These are phyloP conservation scores for Zosterops pallidus DNA, from an alignment of 2,113 vertebrate species.

Conservation along the genomic window DNA sequence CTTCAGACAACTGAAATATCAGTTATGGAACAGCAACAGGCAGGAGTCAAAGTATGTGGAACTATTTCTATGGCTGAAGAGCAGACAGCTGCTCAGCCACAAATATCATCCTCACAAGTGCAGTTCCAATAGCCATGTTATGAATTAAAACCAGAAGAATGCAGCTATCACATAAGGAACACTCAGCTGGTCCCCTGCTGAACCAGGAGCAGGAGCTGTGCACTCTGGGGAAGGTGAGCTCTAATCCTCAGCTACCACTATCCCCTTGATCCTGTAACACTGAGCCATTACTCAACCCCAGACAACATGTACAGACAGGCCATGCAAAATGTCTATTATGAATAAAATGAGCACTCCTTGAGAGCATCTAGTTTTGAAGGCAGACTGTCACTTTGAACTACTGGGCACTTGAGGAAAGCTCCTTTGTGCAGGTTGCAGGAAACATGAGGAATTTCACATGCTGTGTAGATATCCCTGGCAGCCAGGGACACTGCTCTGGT, in stretches of 20 bases:
- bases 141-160: not conserved
- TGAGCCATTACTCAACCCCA: not conserved
- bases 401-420: not conserved
- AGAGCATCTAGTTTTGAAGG: not conserved
- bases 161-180: not conserved
- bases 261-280: not conserved
- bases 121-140: not conserved
- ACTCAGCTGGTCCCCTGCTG: not conserved
- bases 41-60: not conserved
- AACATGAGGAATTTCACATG: not conserved
- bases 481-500: not conserved
- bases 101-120: not conserved
- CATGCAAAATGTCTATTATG: not conserved
- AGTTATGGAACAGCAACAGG: not conserved
- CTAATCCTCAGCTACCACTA: not conserved
- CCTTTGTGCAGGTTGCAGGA: not conserved
- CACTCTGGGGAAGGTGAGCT: not conserved
- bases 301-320: not conserved
- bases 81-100: not conserved
- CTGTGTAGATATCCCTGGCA: not conserved
- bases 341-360: not conserved
- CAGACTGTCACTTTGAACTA: not conserved
- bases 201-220: not conserved
- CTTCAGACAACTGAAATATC: not conserved
- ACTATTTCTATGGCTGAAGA: conserved; percentile 20